Evolutionary conservation across 2,797 vertebrate genomes (phyloP).

Genomic region (Avahi laniger): DNA sequence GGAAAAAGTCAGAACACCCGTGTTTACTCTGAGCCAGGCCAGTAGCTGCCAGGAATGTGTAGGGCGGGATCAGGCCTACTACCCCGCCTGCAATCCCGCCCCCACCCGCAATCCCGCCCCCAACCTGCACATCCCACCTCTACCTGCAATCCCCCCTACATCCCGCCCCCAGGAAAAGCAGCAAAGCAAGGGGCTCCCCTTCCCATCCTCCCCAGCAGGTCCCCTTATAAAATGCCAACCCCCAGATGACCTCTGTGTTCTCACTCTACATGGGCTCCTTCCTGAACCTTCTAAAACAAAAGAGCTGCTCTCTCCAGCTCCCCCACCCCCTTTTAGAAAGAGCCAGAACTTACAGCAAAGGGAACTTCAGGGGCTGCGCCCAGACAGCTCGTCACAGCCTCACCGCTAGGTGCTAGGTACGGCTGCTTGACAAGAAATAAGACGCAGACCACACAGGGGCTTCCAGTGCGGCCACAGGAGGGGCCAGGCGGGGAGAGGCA

Average conservation of each 20-base stretch:
- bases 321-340: neutral
- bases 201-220: neutral
- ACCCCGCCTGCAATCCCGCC: too few species aligned
- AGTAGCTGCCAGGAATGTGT: neutral
- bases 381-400: neutral
- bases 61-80: neutral
- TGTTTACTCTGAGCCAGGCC: neutral
- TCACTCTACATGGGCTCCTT: rapidly evolving
- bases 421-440: neutral
- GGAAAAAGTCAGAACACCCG: neutral
- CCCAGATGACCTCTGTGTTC: neutral
- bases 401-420: neutral
- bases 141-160: too few species aligned
- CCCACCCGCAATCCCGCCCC: neutral
- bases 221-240: neutral
- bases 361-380: neutral
- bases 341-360: neutral
- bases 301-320: neutral
- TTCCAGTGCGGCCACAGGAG: too few species aligned
- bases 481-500: too few species aligned
- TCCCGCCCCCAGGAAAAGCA: neutral
- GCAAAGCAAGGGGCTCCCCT: neutral
- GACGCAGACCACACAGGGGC: neutral
- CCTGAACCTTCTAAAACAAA: neutral
- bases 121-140: too few species aligned